phyloP scores from a whole-genome alignment of 2,888 invertebrate genomes.

The Steinernema carpocapsae region DNA sequence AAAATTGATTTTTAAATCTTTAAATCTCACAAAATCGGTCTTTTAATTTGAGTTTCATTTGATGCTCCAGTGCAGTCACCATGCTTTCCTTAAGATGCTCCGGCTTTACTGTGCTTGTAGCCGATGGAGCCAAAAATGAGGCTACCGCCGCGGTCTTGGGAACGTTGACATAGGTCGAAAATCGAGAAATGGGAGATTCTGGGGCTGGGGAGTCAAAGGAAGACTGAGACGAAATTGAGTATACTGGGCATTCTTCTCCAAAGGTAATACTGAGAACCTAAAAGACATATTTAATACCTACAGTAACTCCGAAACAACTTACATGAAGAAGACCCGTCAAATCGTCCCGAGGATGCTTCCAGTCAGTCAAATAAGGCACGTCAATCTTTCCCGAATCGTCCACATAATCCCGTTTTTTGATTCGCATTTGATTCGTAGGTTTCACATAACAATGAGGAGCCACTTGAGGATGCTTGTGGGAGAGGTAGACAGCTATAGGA shows the following conservation, averaged over 20 bases:
- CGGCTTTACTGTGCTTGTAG: constrained; percentile 83
- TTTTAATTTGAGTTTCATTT: constrained; percentile 82
- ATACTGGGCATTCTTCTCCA: constrained; percentile 89
- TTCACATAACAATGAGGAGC: constrained; percentile 85
- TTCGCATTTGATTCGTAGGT: constrained; percentile 88
- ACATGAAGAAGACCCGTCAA: constrained; percentile 82
- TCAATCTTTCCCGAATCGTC: constrained; percentile 93
- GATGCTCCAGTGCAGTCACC: constrained; percentile 92
- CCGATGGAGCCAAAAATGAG: too few species aligned
- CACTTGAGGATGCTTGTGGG: constrained; percentile 93
- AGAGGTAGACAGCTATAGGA: constrained; percentile 85
- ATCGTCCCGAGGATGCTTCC: constrained; percentile 82
- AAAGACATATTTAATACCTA: neutral
- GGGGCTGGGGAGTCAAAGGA: too few species aligned
- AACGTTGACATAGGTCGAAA: constrained; percentile 10
- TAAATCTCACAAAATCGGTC: constrained; percentile 82
- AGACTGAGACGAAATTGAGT: constrained; percentile 51
- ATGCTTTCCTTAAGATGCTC: constrained; percentile 92
- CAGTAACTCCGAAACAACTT: constrained; percentile 2
- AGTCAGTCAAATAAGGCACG: constrained; percentile 90
- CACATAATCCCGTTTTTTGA: constrained; percentile 89
- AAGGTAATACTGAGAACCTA: constrained; percentile 83
- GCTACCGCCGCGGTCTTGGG: too few species aligned
- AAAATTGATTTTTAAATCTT: neutral
- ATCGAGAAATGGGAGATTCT: neutral